Conservation (phyloP, 2,888 invertebrate genomes). For the Empis stercorea region DNA sequence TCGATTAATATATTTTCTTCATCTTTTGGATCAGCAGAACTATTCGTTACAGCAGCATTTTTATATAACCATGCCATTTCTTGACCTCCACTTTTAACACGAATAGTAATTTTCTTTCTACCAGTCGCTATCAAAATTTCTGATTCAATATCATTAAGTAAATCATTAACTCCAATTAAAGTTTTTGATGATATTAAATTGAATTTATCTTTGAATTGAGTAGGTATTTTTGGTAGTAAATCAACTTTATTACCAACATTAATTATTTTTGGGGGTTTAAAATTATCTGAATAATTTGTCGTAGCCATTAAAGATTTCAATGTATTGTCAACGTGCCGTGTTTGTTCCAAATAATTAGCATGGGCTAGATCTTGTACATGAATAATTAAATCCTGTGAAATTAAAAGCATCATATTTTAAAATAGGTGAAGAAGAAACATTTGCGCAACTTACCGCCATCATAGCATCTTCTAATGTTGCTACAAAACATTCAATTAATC, state of each 20-base stretch:
- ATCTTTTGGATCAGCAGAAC: constrained; percentile 39
- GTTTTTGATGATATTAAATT: constrained; percentile 40
- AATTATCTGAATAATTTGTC: constrained; percentile 16
- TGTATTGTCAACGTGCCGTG: constrained; percentile 53
- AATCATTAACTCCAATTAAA: constrained; percentile 28
- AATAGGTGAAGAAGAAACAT: constrained; percentile 5
- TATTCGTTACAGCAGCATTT: constrained; percentile 44
- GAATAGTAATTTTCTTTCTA: constrained; percentile 40
- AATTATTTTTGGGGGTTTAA: constrained; percentile 38
- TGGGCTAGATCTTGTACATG: constrained; percentile 70
- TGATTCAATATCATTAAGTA: constrained; percentile 26
- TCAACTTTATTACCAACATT: constrained; percentile 68
- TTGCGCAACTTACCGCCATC: constrained; percentile 39
- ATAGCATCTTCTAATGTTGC: constrained; percentile 72
- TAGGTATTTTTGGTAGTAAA: constrained; percentile 25
- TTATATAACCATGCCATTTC: constrained; percentile 52
- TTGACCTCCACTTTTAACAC: constrained; percentile 44
- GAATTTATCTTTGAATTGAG: constrained; percentile 16
- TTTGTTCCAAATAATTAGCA: constrained; percentile 53
- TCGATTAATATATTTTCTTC: constrained; percentile 42
- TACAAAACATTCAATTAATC: constrained; percentile 63
- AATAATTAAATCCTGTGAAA: constrained; percentile 55
- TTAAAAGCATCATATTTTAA: too few species aligned
- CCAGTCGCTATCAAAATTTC: constrained; percentile 41
- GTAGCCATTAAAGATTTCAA: constrained; percentile 41